Evolutionary conservation across 2,797 vertebrate genomes (phyloP), one percentile per base, ranked within the genome.

Genomic region (Myotis planiceps): DNA sequence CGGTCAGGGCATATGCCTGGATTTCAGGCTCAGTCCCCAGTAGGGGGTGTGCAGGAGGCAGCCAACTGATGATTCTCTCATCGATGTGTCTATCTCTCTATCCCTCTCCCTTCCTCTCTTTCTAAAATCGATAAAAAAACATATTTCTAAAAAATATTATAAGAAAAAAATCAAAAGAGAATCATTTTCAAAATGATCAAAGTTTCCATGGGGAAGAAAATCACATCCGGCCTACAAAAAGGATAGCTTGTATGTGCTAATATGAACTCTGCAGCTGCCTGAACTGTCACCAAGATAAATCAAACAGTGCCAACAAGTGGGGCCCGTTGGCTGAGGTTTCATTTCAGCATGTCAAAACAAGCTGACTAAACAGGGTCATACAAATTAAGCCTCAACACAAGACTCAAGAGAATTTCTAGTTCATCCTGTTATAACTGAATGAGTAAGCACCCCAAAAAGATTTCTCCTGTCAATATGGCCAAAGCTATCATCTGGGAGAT

Each of bases 81-180:
- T 58, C 25, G 5, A 58, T 29, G 55, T 58, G 25, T 27, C 51
- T 53, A 23, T 53, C 55, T 58, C 55, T 58, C 55, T 27, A 27
- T 58, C 4, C 55, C 27, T 58, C 25, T 58, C 55, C 55, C 55
- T 58, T 58, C 55, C 12, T 58, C 23, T 58, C 55, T 58, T 58
- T 29, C 55, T 58, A 58, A 58, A 58, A 58, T 58, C 25, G 27
- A 58, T 58, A 58, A 58, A 58, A 58, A 55, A 55, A 58, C 4
- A 5, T 27, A 58, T 58, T 58, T 58, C 55, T 58, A 58, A 58
- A 58, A 58, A 58, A 27, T 58, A 58, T 27, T 58, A 45, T 0
- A 89, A 90, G 25, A 76, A 86, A 69, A 83, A 95, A 88, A 58
- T 23, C 69, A 86, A 32, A 80, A 85, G 9, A 23, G n/a, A 91